These are phyloP conservation scores for Lepus europaeus DNA, from an alignment of 2,113 vertebrate species.

Conservation along the genomic window DNA sequence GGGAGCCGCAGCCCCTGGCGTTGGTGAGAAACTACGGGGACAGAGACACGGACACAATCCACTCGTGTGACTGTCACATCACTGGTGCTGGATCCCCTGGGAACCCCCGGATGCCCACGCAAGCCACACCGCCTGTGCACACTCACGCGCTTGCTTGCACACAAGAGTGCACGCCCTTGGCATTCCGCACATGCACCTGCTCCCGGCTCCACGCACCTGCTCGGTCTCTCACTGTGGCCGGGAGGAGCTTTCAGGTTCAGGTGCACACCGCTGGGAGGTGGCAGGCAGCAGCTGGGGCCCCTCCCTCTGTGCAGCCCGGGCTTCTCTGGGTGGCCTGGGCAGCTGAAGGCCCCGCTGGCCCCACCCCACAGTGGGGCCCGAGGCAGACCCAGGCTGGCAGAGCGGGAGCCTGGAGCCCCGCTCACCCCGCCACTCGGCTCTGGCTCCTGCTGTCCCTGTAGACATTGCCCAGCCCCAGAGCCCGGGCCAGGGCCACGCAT, in stretches of 20 bases:
- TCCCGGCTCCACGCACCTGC: not conserved
- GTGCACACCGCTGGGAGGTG: not conserved
- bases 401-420: not conserved
- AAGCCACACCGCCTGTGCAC: not conserved
- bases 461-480: not conserved
- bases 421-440: not conserved
- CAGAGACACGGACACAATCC: not conserved
- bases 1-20: too few relatives aligned
- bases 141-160: too few relatives aligned
- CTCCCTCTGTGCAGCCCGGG: not conserved
- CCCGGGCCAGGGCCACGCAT: accelerated
- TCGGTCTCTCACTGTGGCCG: not conserved
- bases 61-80: not conserved
- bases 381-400: not conserved
- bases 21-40: not conserved
- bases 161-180: not conserved
- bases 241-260: not conserved
- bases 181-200: not conserved
- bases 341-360: too few relatives aligned
- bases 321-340: not conserved
- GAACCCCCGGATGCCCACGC: not conserved
- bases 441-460: not conserved
- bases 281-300: not conserved
- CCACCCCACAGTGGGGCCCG: not conserved
- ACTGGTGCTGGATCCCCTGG: accelerated